phyloP scores from a whole-genome alignment of 2,113 vertebrate genomes.

The Pelobates fuscus region DNA sequence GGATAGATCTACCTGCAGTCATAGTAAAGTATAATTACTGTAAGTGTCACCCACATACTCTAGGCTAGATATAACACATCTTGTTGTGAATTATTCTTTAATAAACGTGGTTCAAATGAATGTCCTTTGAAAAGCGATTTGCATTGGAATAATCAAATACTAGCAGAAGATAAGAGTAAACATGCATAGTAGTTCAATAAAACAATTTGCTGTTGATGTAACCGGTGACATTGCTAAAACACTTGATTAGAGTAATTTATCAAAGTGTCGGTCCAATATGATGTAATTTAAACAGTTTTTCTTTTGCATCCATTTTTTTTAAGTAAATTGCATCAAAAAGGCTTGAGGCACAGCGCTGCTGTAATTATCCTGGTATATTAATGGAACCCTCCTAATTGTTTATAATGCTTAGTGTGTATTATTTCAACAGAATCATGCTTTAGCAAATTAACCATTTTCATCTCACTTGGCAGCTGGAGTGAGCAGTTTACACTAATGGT shows the following conservation, averaged over 20 bases:
- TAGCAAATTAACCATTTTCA: background rate
- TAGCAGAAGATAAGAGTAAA: background rate
- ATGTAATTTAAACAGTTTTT: background rate
- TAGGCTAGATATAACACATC: too few relatives aligned
- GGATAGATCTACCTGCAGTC: too few relatives aligned
- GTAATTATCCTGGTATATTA: background rate
- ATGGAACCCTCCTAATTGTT: background rate
- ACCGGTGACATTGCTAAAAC: background rate
- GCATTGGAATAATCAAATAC: background rate
- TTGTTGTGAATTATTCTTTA: background rate
- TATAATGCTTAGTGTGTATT: background rate
- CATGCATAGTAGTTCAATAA: background rate
- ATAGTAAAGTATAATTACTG: too few relatives aligned
- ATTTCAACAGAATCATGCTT: background rate
- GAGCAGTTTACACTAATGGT: too few relatives aligned
- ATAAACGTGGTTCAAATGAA: background rate
- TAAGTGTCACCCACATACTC: too few relatives aligned
- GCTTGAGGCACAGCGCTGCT: background rate
- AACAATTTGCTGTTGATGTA: slow-evolving; percentile 11
- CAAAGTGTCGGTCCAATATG: background rate
- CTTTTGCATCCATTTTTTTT: background rate
- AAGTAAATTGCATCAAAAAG: background rate
- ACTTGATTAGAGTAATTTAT: slow-evolving; percentile 17
- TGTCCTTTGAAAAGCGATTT: background rate
- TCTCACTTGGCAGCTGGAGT: too few relatives aligned